phyloP scores from a whole-genome alignment of 2,888 invertebrate genomes.

The Tanytarsus gracilentus region DNA sequence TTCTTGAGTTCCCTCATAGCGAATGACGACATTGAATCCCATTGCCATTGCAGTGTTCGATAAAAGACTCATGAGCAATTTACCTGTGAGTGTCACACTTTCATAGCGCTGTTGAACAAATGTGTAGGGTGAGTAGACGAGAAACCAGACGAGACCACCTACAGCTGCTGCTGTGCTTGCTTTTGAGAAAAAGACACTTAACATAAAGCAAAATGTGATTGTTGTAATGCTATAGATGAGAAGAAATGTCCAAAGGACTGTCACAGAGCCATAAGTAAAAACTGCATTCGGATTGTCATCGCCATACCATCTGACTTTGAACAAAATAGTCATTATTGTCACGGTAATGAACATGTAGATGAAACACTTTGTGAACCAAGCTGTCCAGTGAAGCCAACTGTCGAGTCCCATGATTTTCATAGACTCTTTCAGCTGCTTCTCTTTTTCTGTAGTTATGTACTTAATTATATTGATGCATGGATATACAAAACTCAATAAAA shows the following conservation, averaged over 20 bases:
- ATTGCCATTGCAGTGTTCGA: conserved; percentile 67
- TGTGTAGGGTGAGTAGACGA: conserved; percentile 58
- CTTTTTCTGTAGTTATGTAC: conserved; percentile 36
- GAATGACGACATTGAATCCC: conserved; percentile 59
- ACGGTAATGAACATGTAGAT: conserved; percentile 53
- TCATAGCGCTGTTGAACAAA: conserved; percentile 53
- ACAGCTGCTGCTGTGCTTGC: conserved; percentile 64
- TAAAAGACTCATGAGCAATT: conserved; percentile 52
- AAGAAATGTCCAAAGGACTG: conserved; percentile 57
- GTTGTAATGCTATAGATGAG: conserved; percentile 56
- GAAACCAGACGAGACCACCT: conserved; percentile 60
- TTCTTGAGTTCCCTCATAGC: conserved; percentile 58
- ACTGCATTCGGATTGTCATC: conserved; percentile 41
- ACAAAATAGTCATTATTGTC: conserved; percentile 45
- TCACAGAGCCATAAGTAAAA: conserved; percentile 56
- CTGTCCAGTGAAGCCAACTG: conserved; percentile 69
- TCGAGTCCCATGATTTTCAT: conserved; percentile 77
- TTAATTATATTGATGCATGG: conserved; percentile 65
- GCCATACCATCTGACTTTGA: conserved; percentile 43
- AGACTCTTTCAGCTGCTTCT: conserved; percentile 49
- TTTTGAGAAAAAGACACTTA: conserved; percentile 65
- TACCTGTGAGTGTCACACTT: conserved; percentile 48
- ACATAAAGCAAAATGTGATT: conserved; percentile 62
- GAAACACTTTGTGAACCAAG: conserved; percentile 71
- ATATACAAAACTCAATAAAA: conserved; percentile 70